A percentile compares a stretch with the other conserved stretches of the same genome.
Evolutionary conservation across 2,797 vertebrate species (phyloP).

Genomic region (Poeciliopsis gracilis): DNA sequence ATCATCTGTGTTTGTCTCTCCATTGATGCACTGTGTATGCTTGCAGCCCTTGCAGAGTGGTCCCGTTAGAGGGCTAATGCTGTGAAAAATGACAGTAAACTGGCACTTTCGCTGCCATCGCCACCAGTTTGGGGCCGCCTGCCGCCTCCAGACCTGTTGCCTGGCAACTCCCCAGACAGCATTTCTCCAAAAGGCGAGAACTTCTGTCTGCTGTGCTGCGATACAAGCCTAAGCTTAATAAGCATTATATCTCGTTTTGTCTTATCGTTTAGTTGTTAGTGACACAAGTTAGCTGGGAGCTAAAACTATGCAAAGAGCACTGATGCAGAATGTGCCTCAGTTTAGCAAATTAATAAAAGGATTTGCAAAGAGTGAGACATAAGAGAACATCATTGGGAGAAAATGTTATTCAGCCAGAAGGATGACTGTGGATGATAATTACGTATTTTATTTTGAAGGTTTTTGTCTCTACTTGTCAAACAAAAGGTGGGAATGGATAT

Average conservation of each 20-base stretch:
- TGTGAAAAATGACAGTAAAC: constrained; percentile 80
- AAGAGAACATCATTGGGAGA: constrained; percentile 38
- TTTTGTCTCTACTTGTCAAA: not conserved
- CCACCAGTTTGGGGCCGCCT: constrained; percentile 60
- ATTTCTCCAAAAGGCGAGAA: constrained; percentile 58
- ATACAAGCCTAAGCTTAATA: constrained; percentile 67
- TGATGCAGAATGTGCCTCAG: constrained; percentile 57
- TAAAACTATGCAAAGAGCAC: constrained; percentile 47
- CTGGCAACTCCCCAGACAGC: constrained; percentile 79
- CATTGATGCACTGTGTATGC: constrained; percentile 43
- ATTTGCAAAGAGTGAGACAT: constrained; percentile 54
- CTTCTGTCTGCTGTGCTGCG: constrained; percentile 61
- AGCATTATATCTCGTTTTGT: constrained; percentile 71
- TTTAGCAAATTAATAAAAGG: constrained; percentile 47
- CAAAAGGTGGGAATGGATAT: not conserved
- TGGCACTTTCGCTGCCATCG: constrained; percentile 62
- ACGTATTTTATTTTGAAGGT: constrained; percentile 5
- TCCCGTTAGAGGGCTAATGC: constrained; percentile 80
- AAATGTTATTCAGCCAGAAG: constrained; percentile 29
- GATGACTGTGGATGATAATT: constrained; percentile 37
- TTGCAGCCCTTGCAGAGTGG: constrained; percentile 69
- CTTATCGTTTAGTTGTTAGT: constrained; percentile 68
- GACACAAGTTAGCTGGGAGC: constrained; percentile 62
- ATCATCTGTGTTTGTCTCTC: constrained; percentile 51
- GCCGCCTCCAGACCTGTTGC: constrained; percentile 75